Evolutionary conservation across 1,140 invertebrate genomes (phyloP).

Genomic region (Trichogramma pretiosum): DNA sequence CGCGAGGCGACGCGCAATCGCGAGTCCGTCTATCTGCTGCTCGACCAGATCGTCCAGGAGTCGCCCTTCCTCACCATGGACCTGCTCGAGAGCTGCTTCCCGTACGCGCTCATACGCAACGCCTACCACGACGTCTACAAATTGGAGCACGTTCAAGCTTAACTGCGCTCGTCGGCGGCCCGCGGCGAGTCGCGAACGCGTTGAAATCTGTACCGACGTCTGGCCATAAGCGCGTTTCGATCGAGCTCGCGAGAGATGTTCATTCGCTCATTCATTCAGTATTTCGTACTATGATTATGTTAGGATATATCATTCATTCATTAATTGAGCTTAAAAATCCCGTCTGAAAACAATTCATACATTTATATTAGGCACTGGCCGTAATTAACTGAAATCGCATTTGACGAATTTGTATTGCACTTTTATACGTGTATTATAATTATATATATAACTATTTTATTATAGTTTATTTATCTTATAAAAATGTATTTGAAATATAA

Average conservation of each 20-base stretch:
- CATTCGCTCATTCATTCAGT: conserved; percentile 1
- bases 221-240: neutral
- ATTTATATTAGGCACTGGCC: no score
- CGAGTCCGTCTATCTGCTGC: conserved; percentile 90
- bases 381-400: no score
- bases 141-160: conserved; percentile 62
- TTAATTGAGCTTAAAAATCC: no score
- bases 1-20: conserved; percentile 88
- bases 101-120: conserved; percentile 91
- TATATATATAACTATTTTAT: conserved; percentile 10
- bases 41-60: conserved; percentile 95
- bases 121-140: conserved; percentile 94
- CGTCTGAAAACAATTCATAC: no score
- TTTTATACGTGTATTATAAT: conserved; percentile 4
- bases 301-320: neutral
- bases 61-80: conserved; percentile 97
- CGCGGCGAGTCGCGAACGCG: neutral
- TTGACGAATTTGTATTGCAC: conserved; percentile 3
- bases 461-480: neutral
- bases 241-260: no score
- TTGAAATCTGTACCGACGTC: no score
- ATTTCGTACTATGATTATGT: conserved; percentile 6
- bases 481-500: neutral
- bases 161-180: conserved; percentile 20
- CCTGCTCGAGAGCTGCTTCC: conserved; percentile 94